Base-by-base conservation (phyloP, 2,113 vertebrate genomes). In the Engystomops pustulosus region DNA sequence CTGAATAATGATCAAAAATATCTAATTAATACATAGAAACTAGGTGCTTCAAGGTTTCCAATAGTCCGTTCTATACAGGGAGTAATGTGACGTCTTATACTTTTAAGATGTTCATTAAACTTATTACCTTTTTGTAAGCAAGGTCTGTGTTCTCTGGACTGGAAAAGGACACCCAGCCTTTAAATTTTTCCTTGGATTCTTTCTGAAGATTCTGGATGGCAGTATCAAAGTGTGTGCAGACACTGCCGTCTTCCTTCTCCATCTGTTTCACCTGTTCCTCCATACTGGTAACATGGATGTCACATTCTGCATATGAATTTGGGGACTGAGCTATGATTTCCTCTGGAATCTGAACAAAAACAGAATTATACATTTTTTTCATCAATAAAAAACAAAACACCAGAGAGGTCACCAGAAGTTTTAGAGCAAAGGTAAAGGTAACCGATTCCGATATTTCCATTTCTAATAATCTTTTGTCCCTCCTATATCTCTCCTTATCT, bases 141-240 rank as follows among this genome's bases (percentile, higher is more conserved):
- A 99, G 96, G 41, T 99, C 98, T 23, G 97, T 94, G 87, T 94
- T 97, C 79, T 98, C 95, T 1, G 88, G 72, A 88, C 96, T 97
- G 86, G 94, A 92, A 88, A 95, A 96, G 0, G 95, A 91, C 86
- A 98, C 91, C 98, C 98, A 99, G 87, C 94, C 95, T 88, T 97
- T 98, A 89, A 97, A 97, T 89, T 96, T 99, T 79, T 99, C 98
- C 62, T 94, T 94, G 62, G 94, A 95, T 89, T 99, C 98, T 90
- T 95, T 98, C 74, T 96, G 95, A 9, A 98, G 94, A 87, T 91
- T 94, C 81, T 97, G 96, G 79, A 96, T 89, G 0, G 95, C 93
- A 41, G 90, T 93, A 83, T 99, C 96, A 88, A 97, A 87, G 88
- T 96, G 95, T 0, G 88, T 93, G 67, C 94, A 93, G 86, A 94